Evolutionary conservation across 2,888 invertebrate genomes (phyloP).

Genomic region (Cosmorhoe ocellata): DNA sequence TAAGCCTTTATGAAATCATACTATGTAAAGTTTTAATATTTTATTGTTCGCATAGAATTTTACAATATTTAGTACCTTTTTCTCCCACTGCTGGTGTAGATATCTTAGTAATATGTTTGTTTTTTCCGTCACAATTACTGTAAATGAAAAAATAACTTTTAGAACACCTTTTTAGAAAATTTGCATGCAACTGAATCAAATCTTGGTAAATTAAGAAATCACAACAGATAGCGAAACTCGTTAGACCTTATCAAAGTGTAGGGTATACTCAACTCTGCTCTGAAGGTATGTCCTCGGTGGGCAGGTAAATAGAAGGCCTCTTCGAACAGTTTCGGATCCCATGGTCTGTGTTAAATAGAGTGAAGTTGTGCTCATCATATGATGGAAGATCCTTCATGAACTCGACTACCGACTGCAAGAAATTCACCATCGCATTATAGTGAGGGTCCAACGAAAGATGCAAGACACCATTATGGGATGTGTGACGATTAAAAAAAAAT

Average conservation of each 20-base stretch:
- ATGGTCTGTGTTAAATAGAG: conserved; percentile 93
- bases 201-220: not conserved
- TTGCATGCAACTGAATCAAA: not conserved
- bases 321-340: conserved; percentile 91
- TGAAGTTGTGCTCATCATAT: conserved; percentile 95
- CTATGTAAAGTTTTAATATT: too few species aligned
- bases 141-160: conserved; percentile 54
- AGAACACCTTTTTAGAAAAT: conserved; percentile 1
- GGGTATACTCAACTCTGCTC: conserved; percentile 91
- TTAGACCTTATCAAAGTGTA: conserved; percentile 2
- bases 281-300: conserved; percentile 95
- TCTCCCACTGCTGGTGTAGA: conserved; percentile 97
- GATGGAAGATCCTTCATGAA: conserved; percentile 96
- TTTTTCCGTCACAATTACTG: conserved; percentile 97
- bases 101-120: conserved; percentile 96
- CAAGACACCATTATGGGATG: not conserved
- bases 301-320: conserved; percentile 94
- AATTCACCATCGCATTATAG: conserved; percentile 29
- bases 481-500: not conserved
- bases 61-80: conserved; percentile 89
- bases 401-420: conserved; percentile 91
- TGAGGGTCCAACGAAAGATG: conserved; percentile 25
- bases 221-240: not conserved
- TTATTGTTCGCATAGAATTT: too few species aligned
- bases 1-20: too few species aligned